These are phyloP conservation scores for Strongylocentrotus purpuratus DNA, from an alignment of 35 echinoderm and acorn worm genomes.

Conservation along the genomic window DNA sequence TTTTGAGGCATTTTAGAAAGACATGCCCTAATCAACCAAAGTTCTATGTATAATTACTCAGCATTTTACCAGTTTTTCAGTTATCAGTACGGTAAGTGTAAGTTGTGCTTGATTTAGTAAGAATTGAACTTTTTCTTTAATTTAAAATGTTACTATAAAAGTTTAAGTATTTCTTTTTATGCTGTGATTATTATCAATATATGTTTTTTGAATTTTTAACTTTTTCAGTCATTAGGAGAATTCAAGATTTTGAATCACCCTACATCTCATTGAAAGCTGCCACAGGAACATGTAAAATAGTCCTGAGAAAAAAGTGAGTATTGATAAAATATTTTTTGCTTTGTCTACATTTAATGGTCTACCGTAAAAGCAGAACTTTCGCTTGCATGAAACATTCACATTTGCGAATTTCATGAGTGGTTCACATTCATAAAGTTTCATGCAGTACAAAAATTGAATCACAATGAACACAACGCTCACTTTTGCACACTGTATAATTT, in stretches of 20 bases:
- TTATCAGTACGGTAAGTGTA: neutral
- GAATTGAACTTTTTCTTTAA: neutral
- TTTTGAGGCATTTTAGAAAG: neutral
- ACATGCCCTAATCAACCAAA: neutral
- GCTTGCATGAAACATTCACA: too few relatives aligned
- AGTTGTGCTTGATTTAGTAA: neutral
- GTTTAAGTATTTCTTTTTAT: too few relatives aligned
- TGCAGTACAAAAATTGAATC: too few relatives aligned
- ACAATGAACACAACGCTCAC: too few relatives aligned
- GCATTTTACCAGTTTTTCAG: neutral
- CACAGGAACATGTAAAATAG: slow-evolving; percentile 76
- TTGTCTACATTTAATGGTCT: too few relatives aligned
- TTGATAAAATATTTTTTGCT: neutral
- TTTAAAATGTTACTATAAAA: too few relatives aligned
- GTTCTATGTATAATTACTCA: neutral
- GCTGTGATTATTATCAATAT: too few relatives aligned
- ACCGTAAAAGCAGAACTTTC: too few relatives aligned
- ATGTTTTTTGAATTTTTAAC: neutral
- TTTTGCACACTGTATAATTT: too few relatives aligned
- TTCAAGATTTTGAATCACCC: slow-evolving; percentile 97
- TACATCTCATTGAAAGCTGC: slow-evolving; percentile 85
- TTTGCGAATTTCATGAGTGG: too few relatives aligned
- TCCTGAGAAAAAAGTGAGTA: slow-evolving; percentile 90
- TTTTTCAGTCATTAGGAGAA: slow-evolving; percentile 83
- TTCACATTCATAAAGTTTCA: too few relatives aligned